Conservation (phyloP, 30 jellyfish, hydroid and myxozoan species). For the Turritopsis dohrnii region DNA sequence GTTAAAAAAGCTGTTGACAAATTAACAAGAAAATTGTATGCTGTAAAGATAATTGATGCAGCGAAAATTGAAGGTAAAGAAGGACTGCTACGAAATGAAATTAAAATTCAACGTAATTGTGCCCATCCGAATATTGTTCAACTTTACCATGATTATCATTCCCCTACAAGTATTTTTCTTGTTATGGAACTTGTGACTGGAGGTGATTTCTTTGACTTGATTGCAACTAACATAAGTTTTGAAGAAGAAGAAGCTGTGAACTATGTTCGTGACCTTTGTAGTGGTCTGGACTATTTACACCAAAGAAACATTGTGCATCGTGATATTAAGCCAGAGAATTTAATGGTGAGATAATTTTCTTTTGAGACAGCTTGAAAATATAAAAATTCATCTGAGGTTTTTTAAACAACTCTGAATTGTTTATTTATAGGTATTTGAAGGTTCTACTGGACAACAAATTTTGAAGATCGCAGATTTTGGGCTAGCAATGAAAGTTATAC, state of each 20-base stretch:
- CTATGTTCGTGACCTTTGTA: constrained; percentile 67
- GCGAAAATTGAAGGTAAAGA: constrained; percentile 78
- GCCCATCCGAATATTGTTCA: constrained; percentile 82
- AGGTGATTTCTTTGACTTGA: constrained; percentile 90
- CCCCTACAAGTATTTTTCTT: constrained; percentile 57
- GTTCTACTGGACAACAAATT: constrained; percentile 49
- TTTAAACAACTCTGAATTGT: background rate
- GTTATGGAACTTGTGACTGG: constrained; percentile 92
- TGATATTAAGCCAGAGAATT: constrained; percentile 92
- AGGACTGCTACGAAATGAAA: constrained; percentile 76
- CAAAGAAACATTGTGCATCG: constrained; percentile 80
- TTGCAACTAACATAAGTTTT: constrained; percentile 68
- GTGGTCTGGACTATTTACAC: constrained; percentile 85
- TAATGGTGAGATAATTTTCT: constrained; percentile 58
- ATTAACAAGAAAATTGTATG: constrained; percentile 51
- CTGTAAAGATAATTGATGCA: constrained; percentile 80
- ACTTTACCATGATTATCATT: constrained; percentile 62
- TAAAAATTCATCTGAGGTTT: background rate
- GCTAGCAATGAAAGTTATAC: constrained; percentile 90
- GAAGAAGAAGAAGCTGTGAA: constrained; percentile 77
- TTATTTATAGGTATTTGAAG: constrained; percentile 39
- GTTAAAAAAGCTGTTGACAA: constrained; percentile 75
- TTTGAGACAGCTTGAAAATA: no score
- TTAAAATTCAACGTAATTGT: constrained; percentile 66
- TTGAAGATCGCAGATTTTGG: constrained; percentile 95